Evolutionary conservation across 1,140 invertebrate genomes (phyloP).

Genomic region (Aphelinus certus): DNA sequence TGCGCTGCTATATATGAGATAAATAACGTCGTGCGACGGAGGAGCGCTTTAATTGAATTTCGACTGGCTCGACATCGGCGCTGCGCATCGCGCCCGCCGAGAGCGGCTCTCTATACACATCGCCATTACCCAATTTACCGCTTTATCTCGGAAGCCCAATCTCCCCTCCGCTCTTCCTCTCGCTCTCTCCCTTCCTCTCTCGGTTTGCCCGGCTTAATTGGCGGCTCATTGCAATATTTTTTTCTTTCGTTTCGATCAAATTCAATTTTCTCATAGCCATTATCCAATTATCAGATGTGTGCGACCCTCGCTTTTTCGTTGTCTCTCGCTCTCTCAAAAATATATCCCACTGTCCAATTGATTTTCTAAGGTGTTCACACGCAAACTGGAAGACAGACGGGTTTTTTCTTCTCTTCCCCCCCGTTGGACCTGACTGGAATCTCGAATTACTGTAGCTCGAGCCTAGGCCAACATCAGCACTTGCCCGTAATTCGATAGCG

Average conservation of each 20-base stretch:
- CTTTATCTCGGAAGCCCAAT: constrained; percentile 5
- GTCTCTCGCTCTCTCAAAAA: not conserved
- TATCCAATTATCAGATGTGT: constrained; percentile 21
- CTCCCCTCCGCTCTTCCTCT: not conserved
- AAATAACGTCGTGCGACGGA: not conserved
- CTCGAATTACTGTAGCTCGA: not conserved
- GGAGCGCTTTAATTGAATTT: constrained; percentile 17
- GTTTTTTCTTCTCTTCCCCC: too few species aligned
- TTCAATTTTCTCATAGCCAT: constrained; percentile 11
- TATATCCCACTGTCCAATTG: too few species aligned
- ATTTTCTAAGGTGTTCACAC: too few species aligned
- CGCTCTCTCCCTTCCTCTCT: not conserved
- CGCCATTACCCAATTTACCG: constrained; percentile 24
- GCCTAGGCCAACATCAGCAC: not conserved
- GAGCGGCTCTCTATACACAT: not conserved
- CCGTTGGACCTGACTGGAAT: not conserved
- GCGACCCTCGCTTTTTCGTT: not conserved
- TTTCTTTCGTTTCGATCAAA: not conserved
- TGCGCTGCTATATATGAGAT: too few species aligned
- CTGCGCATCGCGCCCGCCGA: constrained; percentile 20
- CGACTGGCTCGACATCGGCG: constrained; percentile 6
- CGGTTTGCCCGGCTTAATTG: constrained; percentile 6
- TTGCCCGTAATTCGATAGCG: constrained; percentile 1
- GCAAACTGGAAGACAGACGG: too few species aligned
- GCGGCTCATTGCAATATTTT: not conserved